A percentile compares a stretch with the other conserved stretches of the same genome.
These are phyloP conservation scores for Anabacerthia variegaticeps DNA, from an alignment of 2,797 vertebrate species.

Conservation along the genomic window DNA sequence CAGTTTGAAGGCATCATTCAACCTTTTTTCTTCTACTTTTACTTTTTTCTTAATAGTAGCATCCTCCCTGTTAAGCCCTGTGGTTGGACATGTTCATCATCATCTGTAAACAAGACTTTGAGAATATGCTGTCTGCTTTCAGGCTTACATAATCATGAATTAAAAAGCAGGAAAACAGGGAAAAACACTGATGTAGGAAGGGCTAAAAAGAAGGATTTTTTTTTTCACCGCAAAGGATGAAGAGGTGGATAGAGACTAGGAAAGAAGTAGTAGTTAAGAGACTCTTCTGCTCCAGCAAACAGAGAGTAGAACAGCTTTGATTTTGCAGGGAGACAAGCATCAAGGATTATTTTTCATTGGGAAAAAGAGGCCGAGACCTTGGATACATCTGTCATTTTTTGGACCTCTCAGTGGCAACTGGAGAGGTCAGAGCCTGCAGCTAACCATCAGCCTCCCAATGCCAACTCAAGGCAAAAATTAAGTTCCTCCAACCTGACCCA, in stretches of 20 bases:
- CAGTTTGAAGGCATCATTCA: background rate
- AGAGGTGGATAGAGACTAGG: background rate
- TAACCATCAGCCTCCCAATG: background rate
- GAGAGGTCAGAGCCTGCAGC: background rate
- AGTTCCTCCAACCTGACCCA: background rate
- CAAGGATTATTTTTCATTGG: background rate
- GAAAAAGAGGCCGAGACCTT: background rate
- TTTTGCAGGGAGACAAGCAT: background rate
- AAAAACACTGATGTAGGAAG: background rate
- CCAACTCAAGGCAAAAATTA: background rate
- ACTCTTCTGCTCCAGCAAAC: background rate
- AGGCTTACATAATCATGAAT: background rate
- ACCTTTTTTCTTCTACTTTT: background rate
- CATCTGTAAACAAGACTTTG: background rate
- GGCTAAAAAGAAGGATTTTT: background rate
- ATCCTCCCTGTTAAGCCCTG: background rate
- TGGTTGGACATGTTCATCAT: background rate
- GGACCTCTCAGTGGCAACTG: background rate
- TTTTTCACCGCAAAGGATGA: background rate
- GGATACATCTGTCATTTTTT: background rate
- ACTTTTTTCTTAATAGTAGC: background rate
- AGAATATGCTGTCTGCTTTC: background rate
- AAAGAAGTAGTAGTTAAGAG: background rate
- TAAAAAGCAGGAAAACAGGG: background rate
- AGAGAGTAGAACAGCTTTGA: background rate